Conservation (phyloP, 2,888 invertebrate genomes). For the Nysson spinosus region DNA sequence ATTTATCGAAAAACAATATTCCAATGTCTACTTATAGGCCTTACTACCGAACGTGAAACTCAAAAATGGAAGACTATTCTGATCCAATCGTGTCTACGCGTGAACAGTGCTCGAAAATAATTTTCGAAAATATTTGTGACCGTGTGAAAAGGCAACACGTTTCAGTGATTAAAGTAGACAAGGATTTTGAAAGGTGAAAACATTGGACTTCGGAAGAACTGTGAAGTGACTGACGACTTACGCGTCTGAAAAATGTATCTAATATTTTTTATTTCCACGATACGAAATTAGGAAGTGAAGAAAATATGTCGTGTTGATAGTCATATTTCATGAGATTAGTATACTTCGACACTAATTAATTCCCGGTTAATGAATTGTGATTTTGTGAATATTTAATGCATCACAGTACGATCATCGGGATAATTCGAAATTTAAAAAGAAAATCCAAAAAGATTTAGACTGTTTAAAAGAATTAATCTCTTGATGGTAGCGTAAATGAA, state of each 20-base stretch:
- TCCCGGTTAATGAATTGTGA: slow-evolving; percentile 19
- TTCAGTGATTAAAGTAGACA: too few species aligned
- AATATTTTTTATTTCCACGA: too few species aligned
- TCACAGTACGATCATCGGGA: slow-evolving; percentile 12
- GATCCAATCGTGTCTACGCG: too few species aligned
- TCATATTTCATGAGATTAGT: slow-evolving; percentile 11
- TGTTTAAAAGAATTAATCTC: slow-evolving; percentile 3
- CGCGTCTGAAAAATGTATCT: too few species aligned
- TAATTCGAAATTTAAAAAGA: slow-evolving; percentile 1
- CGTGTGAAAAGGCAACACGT: too few species aligned
- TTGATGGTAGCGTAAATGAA: slow-evolving; percentile 11
- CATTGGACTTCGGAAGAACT: too few species aligned
- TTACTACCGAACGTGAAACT: slow-evolving; percentile 79
- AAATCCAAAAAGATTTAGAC: slow-evolving; percentile 3
- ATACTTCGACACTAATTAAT: slow-evolving; percentile 22
- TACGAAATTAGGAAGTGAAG: too few species aligned
- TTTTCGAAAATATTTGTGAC: too few species aligned
- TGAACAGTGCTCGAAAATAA: too few species aligned
- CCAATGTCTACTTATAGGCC: slow-evolving; percentile 91
- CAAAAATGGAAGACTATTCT: neutral
- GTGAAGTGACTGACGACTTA: too few species aligned
- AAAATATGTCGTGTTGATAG: slow-evolving; percentile 10
- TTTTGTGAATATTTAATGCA: slow-evolving; percentile 38
- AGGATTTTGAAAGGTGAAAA: too few species aligned
- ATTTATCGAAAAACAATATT: slow-evolving; percentile 80